phyloP scores from a whole-genome alignment of 1,140 invertebrate genomes.

The Pseudomyrmex cubaensis region DNA sequence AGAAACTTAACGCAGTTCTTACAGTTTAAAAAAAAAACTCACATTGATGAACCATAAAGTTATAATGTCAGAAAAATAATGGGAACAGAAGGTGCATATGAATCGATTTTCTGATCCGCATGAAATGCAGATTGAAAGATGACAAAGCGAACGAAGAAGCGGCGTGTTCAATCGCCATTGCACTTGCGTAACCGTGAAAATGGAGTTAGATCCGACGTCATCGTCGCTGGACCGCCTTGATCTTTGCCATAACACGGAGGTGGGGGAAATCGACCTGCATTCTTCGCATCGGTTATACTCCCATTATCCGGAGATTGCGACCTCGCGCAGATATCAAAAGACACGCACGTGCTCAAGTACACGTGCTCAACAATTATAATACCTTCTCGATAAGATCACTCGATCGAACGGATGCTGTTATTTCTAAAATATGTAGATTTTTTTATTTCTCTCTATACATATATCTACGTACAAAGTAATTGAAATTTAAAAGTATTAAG shows the following conservation, averaged over 20 bases:
- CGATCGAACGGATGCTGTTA: too few relatives aligned
- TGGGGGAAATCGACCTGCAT: conserved; percentile 70
- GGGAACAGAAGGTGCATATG: not conserved
- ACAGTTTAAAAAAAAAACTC: not conserved
- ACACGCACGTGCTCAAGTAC: conserved; percentile 59
- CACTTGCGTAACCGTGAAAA: conserved; percentile 67
- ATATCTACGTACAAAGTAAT: too few relatives aligned
- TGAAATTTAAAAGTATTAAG: not conserved
- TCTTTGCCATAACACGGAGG: conserved; percentile 68
- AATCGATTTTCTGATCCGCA: not conserved
- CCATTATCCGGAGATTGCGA: conserved; percentile 70
- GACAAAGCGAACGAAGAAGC: not conserved
- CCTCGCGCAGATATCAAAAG: conserved; percentile 66
- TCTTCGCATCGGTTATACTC: conserved; percentile 73
- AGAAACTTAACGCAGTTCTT: conserved; percentile 39
- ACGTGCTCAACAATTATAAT: conserved; percentile 61
- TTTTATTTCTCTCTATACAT: too few relatives aligned
- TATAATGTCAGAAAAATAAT: not conserved
- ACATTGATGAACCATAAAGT: not conserved
- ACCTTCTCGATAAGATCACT: conserved; percentile 33
- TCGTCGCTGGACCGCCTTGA: conserved; percentile 70
- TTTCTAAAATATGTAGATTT: not conserved
- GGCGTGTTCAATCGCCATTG: not conserved
- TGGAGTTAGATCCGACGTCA: conserved; percentile 47
- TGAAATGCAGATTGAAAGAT: not conserved